Base-by-base conservation (phyloP, 2,888 invertebrate genomes). In the Ectemnius continuus region DNA sequence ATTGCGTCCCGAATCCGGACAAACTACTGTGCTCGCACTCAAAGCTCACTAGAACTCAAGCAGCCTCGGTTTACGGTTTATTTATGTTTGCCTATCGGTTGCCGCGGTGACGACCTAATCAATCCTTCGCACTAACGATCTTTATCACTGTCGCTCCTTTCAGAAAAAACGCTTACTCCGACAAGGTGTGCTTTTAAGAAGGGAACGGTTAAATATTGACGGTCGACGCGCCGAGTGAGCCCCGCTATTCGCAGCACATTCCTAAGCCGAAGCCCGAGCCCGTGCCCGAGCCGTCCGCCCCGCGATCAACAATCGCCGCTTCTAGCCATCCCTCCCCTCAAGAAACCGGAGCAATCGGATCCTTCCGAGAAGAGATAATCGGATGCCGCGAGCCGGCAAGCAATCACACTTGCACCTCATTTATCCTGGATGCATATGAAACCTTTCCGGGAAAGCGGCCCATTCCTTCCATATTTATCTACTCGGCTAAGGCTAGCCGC, bases 51-150 rank as follows among this genome's bases (percentile, higher is more conserved):
- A 45, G 52, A 28, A 47, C 36, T 36, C 5, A 45, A 56, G 67
- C 59, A 56, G 48, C 58, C 26, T 13, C 46, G 18, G 62, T 63
- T 28, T 36, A 36, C 45, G 59, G 70, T 76, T 78, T 73, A 76
- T 85, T 83, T 71, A 76, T 90, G 90, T 90, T 90, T 90, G 90
- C 60, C 83, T 84, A 84, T 82, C 79, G 84, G 90, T 90, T 89
- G 89, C 89, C 89, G 83, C 88, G 89, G 90, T 85, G 89, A 90
- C 84, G 88, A 87, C 86, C 87, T 87, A 87, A 89, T 89, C 90
- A 89, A 88, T 88, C 84, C 67, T 61, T 66, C 65, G 60, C 64
- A 68, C 59, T 61, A 64, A 57, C 70, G 58, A 61, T 36, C 3
- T 59, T 64, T 36, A 67, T 57, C 26, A 46, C 57, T 47, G 8